A percentile compares a stretch with the other conserved stretches of the same genome.
Conservation (phyloP, 37 sponge, comb jelly and placozoan species). For the Spongilla lacustris region DNA sequence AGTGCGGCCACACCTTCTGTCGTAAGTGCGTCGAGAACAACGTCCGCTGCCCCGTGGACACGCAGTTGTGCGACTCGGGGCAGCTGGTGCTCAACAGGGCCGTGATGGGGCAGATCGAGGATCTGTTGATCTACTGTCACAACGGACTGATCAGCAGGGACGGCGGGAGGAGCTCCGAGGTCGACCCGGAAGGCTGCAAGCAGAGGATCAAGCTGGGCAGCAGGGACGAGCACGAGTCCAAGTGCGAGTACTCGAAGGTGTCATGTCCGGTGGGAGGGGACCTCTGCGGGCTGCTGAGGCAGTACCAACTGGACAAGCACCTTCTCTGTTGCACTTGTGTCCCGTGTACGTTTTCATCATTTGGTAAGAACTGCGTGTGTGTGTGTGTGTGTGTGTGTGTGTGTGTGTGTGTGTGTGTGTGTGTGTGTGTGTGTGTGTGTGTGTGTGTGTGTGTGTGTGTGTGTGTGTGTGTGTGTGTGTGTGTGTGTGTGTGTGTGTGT, state of each 20-base stretch:
- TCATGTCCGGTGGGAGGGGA: slow-evolving; percentile 73
- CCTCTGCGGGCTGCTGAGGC: slow-evolving; percentile 63
- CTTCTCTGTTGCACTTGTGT: slow-evolving; percentile 45
- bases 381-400: slow-evolving; percentile 16
- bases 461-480: not conserved
- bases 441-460: slow-evolving; percentile 13
- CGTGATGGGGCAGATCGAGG: slow-evolving; percentile 78
- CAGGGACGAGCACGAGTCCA: slow-evolving; percentile 72
- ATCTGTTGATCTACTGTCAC: slow-evolving; percentile 83
- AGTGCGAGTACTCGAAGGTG: slow-evolving; percentile 60
- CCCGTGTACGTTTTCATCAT: slow-evolving; percentile 66
- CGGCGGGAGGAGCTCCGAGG: slow-evolving; percentile 19
- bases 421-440: slow-evolving; percentile 11
- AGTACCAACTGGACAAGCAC: slow-evolving; percentile 68
- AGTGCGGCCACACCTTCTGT: slow-evolving; percentile 97
- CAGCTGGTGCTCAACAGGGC: slow-evolving; percentile 85
- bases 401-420: slow-evolving; percentile 16
- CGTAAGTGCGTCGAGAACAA: slow-evolving; percentile 57
- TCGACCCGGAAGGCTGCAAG: slow-evolving; percentile 69
- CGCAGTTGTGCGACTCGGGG: slow-evolving; percentile 48
- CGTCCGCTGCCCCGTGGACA: slow-evolving; percentile 76
- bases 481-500: slow-evolving; percentile 3
- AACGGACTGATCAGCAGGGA: slow-evolving; percentile 51
- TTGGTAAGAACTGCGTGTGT: slow-evolving; percentile 43
- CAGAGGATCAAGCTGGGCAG: slow-evolving; percentile 67